A percentile compares a stretch with the other conserved stretches of the same genome.
Conservation (phyloP, 2,888 invertebrate species). For the Penaeus monodon region DNA sequence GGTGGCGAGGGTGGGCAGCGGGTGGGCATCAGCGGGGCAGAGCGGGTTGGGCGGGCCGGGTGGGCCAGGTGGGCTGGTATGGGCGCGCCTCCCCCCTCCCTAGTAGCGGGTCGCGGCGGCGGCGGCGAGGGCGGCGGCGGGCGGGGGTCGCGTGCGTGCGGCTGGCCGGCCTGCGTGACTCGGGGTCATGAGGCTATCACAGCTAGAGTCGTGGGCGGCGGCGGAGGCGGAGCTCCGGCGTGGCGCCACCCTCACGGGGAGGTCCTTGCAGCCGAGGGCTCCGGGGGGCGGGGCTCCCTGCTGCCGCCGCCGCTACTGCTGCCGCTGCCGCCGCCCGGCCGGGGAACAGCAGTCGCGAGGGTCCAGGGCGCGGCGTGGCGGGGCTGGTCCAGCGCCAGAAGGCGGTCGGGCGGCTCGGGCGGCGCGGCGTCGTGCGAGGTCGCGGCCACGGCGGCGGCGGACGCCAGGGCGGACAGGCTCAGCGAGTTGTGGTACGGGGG, state of each 20-base stretch:
- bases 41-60: not conserved
- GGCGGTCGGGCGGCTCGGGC: slow-evolving; percentile 36
- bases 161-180: slow-evolving; percentile 49
- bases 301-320: slow-evolving; percentile 16
- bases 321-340: not conserved
- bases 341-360: slow-evolving; percentile 3
- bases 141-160: slow-evolving; percentile 26
- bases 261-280: slow-evolving; percentile 41
- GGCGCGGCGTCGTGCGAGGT: slow-evolving; percentile 27
- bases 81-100: not conserved
- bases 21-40: not conserved
- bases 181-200: slow-evolving; percentile 57
- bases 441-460: slow-evolving; percentile 53
- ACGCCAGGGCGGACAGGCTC: slow-evolving; percentile 53
- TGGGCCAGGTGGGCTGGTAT: not conserved
- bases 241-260: slow-evolving; percentile 48
- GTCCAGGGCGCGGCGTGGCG: slow-evolving; percentile 38
- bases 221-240: slow-evolving; percentile 33
- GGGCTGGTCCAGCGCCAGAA: slow-evolving; percentile 18
- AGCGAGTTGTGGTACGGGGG: slow-evolving; percentile 57
- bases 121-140: slow-evolving; percentile 5
- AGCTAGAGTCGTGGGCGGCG: slow-evolving; percentile 42
- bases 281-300: slow-evolving; percentile 40
- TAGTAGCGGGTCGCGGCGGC: not conserved
- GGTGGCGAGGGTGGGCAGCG: not conserved